Conservation (phyloP, 2,113 vertebrate species). For the Rhadina sibilatrix region DNA sequence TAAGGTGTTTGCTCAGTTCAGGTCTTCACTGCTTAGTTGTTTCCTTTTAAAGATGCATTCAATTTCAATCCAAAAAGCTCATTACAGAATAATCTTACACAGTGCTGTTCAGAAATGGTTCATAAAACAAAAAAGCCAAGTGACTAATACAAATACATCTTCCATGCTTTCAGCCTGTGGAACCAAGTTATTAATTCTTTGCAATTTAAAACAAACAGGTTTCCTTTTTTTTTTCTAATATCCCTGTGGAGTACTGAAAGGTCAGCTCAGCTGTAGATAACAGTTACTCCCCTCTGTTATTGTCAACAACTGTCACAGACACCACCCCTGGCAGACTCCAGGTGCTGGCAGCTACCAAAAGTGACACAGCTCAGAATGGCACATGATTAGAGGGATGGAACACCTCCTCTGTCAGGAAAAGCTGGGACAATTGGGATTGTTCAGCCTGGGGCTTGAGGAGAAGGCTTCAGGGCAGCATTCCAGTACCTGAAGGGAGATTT, state of each 20-base stretch:
- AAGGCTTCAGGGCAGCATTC: neutral
- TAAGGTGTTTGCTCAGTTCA: neutral
- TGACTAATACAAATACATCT: neutral
- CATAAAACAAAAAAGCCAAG: neutral
- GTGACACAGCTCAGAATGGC: neutral
- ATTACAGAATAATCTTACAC: neutral
- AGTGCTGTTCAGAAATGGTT: neutral
- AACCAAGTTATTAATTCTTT: neutral
- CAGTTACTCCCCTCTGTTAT: neutral
- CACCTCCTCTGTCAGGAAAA: neutral
- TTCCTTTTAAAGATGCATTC: neutral
- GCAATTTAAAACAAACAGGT: neutral
- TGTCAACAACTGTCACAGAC: neutral
- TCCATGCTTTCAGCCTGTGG: neutral
- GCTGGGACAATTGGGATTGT: neutral
- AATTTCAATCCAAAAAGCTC: neutral
- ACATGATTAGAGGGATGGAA: neutral
- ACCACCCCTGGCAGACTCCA: neutral
- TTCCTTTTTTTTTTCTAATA: neutral
- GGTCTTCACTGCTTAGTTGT: neutral
- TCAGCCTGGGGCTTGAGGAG: neutral
- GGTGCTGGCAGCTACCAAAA: neutral
- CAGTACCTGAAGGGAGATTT: neutral
- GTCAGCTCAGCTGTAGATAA: neutral
- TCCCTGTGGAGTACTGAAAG: neutral